Conservation (phyloP, 2,113 vertebrate species). For the Zapus hudsonius region DNA sequence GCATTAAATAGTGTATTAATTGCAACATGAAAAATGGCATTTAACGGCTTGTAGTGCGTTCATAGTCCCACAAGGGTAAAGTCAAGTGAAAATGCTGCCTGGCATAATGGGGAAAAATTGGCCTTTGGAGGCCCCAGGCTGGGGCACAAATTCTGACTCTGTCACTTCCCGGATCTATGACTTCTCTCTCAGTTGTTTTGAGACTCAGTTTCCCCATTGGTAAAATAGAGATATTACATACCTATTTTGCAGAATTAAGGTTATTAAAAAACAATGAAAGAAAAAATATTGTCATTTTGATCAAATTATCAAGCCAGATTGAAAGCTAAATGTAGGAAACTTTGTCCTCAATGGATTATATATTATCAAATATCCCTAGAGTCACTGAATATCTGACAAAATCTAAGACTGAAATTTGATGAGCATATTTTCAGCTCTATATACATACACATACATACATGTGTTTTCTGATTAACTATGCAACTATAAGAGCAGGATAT, state of each 20-base stretch:
- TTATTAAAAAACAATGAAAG: slow-evolving; percentile 28
- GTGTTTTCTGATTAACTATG: slow-evolving; percentile 33
- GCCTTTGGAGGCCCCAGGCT: not conserved
- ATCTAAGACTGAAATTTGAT: slow-evolving; percentile 30
- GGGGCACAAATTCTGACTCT: not conserved
- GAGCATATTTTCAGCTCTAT: not conserved
- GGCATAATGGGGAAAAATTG: not conserved
- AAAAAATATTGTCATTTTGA: not conserved
- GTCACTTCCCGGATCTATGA: not conserved
- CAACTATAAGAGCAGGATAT: not conserved
- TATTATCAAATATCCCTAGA: not conserved
- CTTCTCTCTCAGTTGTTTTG: not conserved
- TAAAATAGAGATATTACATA: not conserved
- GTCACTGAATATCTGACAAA: not conserved
- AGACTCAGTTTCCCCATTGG: slow-evolving; percentile 17
- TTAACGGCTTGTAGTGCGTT: slow-evolving; percentile 35
- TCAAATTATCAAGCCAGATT: slow-evolving; percentile 35
- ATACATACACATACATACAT: not conserved
- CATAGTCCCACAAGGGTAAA: slow-evolving; percentile 21
- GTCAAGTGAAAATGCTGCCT: not conserved
- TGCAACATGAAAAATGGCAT: slow-evolving; percentile 60
- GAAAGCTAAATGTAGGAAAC: slow-evolving; percentile 11
- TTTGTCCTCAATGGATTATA: not conserved
- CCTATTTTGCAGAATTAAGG: not conserved
- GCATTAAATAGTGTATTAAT: slow-evolving; percentile 72